A percentile compares a stretch with the other conserved stretches of the same genome.
These are phyloP conservation scores for Leucophenga varia DNA, from an alignment of 1,140 invertebrate species.

Conservation along the genomic window DNA sequence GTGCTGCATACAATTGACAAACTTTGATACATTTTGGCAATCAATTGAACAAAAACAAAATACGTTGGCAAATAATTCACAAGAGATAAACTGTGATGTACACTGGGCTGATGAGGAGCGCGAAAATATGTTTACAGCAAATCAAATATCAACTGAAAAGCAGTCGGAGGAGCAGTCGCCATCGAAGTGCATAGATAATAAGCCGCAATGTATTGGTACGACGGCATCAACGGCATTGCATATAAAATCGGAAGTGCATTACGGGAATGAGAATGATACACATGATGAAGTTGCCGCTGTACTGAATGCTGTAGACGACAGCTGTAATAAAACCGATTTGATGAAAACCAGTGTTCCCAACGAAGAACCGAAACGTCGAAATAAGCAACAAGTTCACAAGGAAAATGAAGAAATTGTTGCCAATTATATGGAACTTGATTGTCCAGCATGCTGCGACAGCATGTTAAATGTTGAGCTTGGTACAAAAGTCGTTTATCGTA, in stretches of 20 bases:
- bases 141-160: background rate
- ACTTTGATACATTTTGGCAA: slow-evolving; percentile 45
- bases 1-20: slow-evolving; percentile 37
- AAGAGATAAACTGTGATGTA: slow-evolving; percentile 43
- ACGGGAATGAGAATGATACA: slow-evolving; percentile 9
- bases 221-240: slow-evolving; percentile 20
- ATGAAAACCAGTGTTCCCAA: slow-evolving; percentile 15
- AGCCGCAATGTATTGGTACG: slow-evolving; percentile 10
- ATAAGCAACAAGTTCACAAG: slow-evolving; percentile 13
- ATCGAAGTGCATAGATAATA: background rate
- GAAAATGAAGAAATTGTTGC: slow-evolving; percentile 39
- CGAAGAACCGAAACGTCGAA: slow-evolving; percentile 14
- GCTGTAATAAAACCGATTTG: slow-evolving; percentile 18
- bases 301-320: slow-evolving; percentile 29
- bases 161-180: slow-evolving; percentile 6
- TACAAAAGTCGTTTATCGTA: background rate
- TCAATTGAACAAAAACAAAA: slow-evolving; percentile 44
- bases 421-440: slow-evolving; percentile 36
- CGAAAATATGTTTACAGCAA: background rate
- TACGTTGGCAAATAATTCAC: slow-evolving; percentile 42
- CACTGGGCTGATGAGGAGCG: slow-evolving; percentile 40
- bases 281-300: slow-evolving; percentile 35
- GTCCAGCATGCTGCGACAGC: slow-evolving; percentile 31
- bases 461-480: background rate
- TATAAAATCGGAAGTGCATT: slow-evolving; percentile 5